Conservation (phyloP, 2,113 vertebrate genomes). For the Empidonax traillii region DNA sequence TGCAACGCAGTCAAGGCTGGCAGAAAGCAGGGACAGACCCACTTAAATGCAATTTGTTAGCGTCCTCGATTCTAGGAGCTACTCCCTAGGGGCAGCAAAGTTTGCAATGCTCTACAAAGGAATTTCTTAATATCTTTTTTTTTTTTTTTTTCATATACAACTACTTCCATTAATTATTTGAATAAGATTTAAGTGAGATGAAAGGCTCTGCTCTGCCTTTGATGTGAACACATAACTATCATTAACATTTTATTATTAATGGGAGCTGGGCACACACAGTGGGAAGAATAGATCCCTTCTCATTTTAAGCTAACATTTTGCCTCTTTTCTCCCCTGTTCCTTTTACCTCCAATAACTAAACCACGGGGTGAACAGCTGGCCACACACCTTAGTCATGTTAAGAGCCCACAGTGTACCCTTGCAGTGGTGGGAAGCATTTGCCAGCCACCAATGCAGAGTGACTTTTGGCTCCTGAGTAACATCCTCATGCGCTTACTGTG, state of each 20-base stretch:
- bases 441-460: neutral
- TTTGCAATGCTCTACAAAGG: slow-evolving; percentile 44
- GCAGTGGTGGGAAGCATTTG: neutral
- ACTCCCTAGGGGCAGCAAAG: neutral
- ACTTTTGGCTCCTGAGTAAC: neutral
- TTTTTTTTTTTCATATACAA: neutral
- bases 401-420: neutral
- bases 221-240: slow-evolving; percentile 43
- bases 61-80: neutral
- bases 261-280: neutral
- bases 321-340: neutral
- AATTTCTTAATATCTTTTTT: neutral
- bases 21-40: neutral
- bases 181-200: slow-evolving; percentile 65
- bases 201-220: slow-evolving; percentile 48
- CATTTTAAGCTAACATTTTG: neutral
- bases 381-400: neutral
- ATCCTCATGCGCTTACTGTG: neutral
- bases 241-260: slow-evolving; percentile 67
- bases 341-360: neutral
- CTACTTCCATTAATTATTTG: slow-evolving; percentile 67
- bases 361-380: neutral
- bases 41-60: slow-evolving; percentile 26
- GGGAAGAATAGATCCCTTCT: slow-evolving; percentile 1
- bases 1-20: neutral